These are phyloP conservation scores for Dioctria linearis DNA, from an alignment of 2,888 invertebrate genomes.

Conservation along the genomic window DNA sequence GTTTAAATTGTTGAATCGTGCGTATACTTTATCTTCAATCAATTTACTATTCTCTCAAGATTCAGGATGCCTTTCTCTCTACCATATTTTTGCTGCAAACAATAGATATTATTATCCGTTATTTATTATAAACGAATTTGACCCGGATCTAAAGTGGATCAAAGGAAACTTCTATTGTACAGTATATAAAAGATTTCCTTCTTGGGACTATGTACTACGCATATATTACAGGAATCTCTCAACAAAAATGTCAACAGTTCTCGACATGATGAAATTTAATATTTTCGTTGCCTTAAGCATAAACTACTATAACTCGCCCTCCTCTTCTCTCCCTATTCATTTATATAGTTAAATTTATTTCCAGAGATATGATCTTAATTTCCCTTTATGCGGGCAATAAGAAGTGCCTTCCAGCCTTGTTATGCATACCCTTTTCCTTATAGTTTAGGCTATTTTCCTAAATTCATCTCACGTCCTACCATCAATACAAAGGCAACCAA, in stretches of 20 bases:
- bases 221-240: neutral
- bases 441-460: neutral
- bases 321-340: neutral
- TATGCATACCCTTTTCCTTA: neutral
- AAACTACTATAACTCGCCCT: neutral
- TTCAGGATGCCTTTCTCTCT: no score
- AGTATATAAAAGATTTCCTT: no score
- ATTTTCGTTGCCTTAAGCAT: neutral
- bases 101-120: no score
- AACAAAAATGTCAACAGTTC: neutral
- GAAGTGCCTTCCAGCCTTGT: neutral
- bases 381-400: slow-evolving; percentile 3
- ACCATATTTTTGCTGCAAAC: no score
- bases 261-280: slow-evolving; percentile 7
- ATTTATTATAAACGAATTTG: no score
- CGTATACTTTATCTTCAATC: no score
- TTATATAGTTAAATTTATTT: slow-evolving; percentile 32
- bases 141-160: no score
- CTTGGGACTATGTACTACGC: no score
- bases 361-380: slow-evolving; percentile 34
- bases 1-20: no score
- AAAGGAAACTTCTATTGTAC: no score
- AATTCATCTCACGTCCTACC: slow-evolving; percentile 33
- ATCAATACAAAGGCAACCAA: slow-evolving; percentile 42
- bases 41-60: no score